phyloP scores from a whole-genome alignment of 2,888 invertebrate species.

The Lottia scabra region DNA sequence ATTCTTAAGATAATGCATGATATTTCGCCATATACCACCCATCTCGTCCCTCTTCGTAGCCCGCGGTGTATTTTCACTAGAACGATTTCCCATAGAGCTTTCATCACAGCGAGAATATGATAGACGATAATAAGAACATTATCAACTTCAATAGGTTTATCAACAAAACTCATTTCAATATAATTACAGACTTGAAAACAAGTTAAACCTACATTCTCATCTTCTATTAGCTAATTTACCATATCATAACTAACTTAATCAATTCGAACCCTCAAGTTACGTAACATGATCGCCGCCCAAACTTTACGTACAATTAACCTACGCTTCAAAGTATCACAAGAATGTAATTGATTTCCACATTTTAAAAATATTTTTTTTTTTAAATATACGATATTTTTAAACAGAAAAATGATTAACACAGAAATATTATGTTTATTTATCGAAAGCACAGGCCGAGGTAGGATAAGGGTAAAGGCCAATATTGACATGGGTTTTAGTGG shows the following conservation, averaged over 20 bases:
- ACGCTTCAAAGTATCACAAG: too few relatives aligned
- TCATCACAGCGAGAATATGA: not conserved
- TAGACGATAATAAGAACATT: not conserved
- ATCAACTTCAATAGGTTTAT: not conserved
- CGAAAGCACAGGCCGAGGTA: too few relatives aligned
- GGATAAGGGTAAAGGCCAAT: too few relatives aligned
- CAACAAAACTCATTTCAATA: not conserved
- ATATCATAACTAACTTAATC: not conserved
- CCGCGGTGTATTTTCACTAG: not conserved
- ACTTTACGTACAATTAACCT: too few relatives aligned
- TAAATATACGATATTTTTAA: too few relatives aligned
- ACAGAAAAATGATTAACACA: too few relatives aligned
- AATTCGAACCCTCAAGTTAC: not conserved
- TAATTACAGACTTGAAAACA: constrained; percentile 1
- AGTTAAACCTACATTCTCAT: not conserved
- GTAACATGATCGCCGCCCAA: not conserved
- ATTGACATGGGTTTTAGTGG: not conserved
- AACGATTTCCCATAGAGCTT: not conserved
- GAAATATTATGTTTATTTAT: too few relatives aligned
- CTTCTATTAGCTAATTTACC: not conserved
- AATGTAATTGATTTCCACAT: too few relatives aligned
- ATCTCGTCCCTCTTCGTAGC: not conserved
- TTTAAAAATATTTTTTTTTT: too few relatives aligned
- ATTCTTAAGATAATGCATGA: too few relatives aligned
- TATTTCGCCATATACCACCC: not conserved